Evolutionary conservation across 1,140 invertebrate species (phyloP).

Genomic region (Drosophila sturtevanti): DNA sequence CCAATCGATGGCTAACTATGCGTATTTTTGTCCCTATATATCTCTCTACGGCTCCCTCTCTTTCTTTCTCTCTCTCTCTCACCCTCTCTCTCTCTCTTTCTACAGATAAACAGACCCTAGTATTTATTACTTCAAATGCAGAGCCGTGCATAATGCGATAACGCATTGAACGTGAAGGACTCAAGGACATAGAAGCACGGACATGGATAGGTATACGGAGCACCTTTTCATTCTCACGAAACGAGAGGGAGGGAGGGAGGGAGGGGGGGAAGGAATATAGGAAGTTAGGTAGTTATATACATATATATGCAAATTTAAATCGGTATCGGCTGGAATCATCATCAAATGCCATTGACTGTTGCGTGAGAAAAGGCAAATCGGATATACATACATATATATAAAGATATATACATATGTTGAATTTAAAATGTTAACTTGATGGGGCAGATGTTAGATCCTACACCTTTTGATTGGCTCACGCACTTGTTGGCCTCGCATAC

Average conservation of each 20-base stretch:
- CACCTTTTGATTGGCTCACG: slow-evolving; percentile 55
- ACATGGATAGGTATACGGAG: slow-evolving; percentile 1
- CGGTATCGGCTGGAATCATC: background rate
- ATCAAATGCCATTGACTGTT: slow-evolving; percentile 14
- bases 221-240: slow-evolving; percentile 3
- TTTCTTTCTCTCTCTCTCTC: background rate
- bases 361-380: slow-evolving; percentile 7
- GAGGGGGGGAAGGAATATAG: background rate
- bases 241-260: background rate
- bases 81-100: background rate
- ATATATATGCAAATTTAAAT: slow-evolving; percentile 34
- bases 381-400: too few relatives aligned
- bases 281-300: background rate
- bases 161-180: slow-evolving; percentile 1
- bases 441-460: slow-evolving; percentile 12
- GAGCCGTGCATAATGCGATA: slow-evolving; percentile 11
- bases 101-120: background rate
- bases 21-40: slow-evolving; percentile 14
- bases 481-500: slow-evolving; percentile 56
- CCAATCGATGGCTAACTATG: slow-evolving; percentile 34
- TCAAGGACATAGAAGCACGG: slow-evolving; percentile 2
- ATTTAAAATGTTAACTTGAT: background rate
- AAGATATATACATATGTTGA: background rate
- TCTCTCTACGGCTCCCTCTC: too few relatives aligned
- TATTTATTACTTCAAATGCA: background rate